These are phyloP conservation scores for Pitangus sulphuratus DNA, from an alignment of 2,797 vertebrate genomes.

Conservation along the genomic window DNA sequence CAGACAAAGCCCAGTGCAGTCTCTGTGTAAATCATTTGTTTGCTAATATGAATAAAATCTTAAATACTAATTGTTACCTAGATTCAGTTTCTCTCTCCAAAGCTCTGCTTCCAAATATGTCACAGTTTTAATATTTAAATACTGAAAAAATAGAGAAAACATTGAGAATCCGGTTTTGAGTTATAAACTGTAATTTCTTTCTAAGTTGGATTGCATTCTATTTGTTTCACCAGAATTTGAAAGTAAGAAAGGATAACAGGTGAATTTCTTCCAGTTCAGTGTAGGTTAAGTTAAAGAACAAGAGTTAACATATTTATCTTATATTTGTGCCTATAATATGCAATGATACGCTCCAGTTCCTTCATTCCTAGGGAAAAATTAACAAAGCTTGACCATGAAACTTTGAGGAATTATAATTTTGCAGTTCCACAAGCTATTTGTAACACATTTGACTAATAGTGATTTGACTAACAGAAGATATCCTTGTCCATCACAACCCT, in stretches of 20 bases:
- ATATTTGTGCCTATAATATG: neutral
- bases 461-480: neutral
- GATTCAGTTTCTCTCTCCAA: neutral
- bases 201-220: neutral
- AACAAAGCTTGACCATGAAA: neutral
- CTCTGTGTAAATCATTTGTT: neutral
- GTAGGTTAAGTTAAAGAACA: neutral
- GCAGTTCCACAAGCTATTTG: neutral
- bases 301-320: neutral
- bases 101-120: neutral
- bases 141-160: neutral
- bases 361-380: neutral
- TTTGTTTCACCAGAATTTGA: neutral
- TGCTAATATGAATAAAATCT: neutral
- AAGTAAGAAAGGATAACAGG: neutral
- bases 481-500: neutral
- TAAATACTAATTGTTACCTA: neutral
- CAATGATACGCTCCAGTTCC: neutral
- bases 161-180: neutral
- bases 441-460: neutral
- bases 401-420: neutral
- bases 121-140: neutral
- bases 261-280: neutral
- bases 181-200: neutral
- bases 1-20: neutral